phyloP scores from a whole-genome alignment of 2,113 vertebrate genomes.

The Bagarius yarrelli region DNA sequence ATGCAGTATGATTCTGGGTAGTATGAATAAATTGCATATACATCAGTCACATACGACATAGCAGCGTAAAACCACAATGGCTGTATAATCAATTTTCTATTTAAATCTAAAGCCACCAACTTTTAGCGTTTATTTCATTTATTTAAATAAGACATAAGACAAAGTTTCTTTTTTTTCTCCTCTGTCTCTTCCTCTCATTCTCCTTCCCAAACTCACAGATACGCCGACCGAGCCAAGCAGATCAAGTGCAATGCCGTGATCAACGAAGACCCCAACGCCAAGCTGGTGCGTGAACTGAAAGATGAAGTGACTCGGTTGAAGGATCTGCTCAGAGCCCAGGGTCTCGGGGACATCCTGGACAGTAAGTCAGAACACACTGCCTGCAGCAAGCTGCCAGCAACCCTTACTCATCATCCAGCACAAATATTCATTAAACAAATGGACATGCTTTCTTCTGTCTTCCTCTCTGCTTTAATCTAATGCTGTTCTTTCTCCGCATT shows the following conservation, averaged over 20 bases:
- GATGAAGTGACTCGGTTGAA: constrained; percentile 93
- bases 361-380: constrained; percentile 79
- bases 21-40: too few relatives aligned
- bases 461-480: constrained; percentile 26
- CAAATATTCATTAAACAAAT: constrained; percentile 17
- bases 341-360: constrained; percentile 95
- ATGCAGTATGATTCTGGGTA: too few relatives aligned
- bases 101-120: too few relatives aligned
- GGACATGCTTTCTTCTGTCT: constrained; percentile 21
- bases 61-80: background rate
- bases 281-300: constrained; percentile 93
- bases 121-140: too few relatives aligned
- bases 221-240: constrained; percentile 95
- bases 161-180: background rate
- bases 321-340: constrained; percentile 92
- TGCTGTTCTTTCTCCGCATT: background rate
- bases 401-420: constrained; percentile 4
- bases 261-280: constrained; percentile 97
- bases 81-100: too few relatives aligned
- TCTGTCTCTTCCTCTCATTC: background rate
- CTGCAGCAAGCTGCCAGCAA: constrained; percentile 2
- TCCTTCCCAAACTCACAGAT: too few relatives aligned
- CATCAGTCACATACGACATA: too few relatives aligned
- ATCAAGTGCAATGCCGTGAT: constrained; percentile 99
- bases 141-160: background rate